Evolutionary conservation across 2,113 vertebrate species (phyloP).

Genomic region (Phainopepla nitens): DNA sequence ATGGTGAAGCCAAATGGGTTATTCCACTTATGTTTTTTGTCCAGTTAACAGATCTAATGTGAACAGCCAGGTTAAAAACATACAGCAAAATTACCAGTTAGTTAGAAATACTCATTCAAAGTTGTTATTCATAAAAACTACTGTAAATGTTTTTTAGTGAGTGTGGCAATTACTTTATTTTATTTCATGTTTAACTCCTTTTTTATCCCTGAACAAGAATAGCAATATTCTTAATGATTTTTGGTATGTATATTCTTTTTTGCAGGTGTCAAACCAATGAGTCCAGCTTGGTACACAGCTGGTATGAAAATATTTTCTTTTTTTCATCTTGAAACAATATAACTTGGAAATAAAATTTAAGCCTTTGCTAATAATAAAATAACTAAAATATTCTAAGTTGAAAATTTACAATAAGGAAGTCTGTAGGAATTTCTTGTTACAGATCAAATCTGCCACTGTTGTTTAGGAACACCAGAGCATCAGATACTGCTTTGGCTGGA

Average conservation of each 20-base stretch:
- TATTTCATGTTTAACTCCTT: not conserved
- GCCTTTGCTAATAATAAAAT: not conserved
- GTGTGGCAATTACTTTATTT: not conserved
- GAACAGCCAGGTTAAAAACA: not conserved
- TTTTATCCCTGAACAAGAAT: not conserved
- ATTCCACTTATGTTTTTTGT: not conserved
- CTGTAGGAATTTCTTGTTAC: not conserved
- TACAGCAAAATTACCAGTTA: not conserved
- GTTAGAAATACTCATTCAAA: not conserved
- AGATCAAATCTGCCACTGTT: not conserved
- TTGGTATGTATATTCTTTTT: not conserved
- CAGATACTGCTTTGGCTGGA: not conserved
- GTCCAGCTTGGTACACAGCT: slow-evolving; percentile 84
- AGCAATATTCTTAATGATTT: not conserved
- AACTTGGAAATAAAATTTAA: not conserved
- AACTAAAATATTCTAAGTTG: not conserved
- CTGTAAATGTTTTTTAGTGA: not conserved
- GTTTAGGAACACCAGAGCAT: not conserved
- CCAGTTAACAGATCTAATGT: not conserved
- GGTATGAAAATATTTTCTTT: slow-evolving; percentile 76
- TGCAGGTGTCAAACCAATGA: slow-evolving; percentile 82
- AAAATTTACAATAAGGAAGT: not conserved
- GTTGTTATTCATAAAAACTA: not conserved
- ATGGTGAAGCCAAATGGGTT: not conserved
- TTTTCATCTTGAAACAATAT: not conserved